A percentile compares a stretch with the other conserved stretches of the same genome.
These are phyloP conservation scores for Mastacembelus armatus DNA, from an alignment of 2,797 vertebrate genomes.

Conservation along the genomic window DNA sequence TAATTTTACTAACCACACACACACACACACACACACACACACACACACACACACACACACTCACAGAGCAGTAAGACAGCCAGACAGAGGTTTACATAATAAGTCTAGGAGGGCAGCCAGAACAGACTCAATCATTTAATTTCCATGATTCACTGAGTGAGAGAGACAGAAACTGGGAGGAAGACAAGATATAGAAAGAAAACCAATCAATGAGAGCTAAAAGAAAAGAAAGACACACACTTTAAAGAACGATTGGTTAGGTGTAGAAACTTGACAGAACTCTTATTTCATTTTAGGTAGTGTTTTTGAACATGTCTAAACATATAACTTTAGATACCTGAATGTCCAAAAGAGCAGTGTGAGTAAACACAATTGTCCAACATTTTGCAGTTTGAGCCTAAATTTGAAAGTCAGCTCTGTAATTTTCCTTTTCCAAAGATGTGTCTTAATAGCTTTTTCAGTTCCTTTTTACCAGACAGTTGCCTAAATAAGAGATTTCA, in stretches of 20 bases:
- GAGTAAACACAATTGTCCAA: not conserved
- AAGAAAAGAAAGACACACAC: slow-evolving; percentile 9
- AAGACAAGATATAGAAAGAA: slow-evolving; percentile 10
- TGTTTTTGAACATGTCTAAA: too few species aligned
- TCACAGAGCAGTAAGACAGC: slow-evolving; percentile 42
- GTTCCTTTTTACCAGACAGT: too few species aligned
- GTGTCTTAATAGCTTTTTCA: too few species aligned
- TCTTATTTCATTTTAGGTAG: not conserved
- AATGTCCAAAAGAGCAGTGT: not conserved
- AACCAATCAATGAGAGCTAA: slow-evolving; percentile 3
- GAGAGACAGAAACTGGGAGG: slow-evolving; percentile 5
- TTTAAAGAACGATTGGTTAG: not conserved
- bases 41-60: slow-evolving; percentile 2
- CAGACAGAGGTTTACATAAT: slow-evolving; percentile 78
- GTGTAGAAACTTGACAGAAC: not conserved
- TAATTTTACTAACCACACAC: slow-evolving; percentile 10
- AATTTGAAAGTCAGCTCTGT: too few species aligned
- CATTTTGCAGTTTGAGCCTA: not conserved
- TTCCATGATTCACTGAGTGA: slow-evolving; percentile 74
- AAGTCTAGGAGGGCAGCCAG: slow-evolving; percentile 71
- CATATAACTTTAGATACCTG: too few species aligned
- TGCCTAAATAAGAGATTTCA: too few species aligned
- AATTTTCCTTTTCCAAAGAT: not conserved
- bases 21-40: slow-evolving; percentile 7
- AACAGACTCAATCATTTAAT: slow-evolving; percentile 69